Percentiles rank a stretch among this genome's conserved stretches.
These are phyloP conservation scores for Carcharodon carcharias DNA, from an alignment of 2,797 vertebrate species.

Conservation along the genomic window DNA sequence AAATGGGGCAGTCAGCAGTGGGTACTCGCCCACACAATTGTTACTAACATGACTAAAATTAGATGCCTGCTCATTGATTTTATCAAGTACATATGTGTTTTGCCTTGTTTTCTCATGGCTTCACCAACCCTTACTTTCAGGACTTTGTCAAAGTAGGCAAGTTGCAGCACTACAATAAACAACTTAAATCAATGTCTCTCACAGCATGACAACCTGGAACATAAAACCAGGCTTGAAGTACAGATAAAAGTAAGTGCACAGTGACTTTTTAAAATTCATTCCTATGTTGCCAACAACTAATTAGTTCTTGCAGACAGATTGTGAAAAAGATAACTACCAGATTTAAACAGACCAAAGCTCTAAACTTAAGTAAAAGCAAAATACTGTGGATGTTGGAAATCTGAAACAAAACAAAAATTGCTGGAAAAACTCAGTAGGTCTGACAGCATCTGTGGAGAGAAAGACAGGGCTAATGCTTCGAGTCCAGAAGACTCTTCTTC, in stretches of 20 bases:
- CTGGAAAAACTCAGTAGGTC: too few relatives aligned
- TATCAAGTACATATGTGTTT: background rate
- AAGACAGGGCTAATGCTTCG: too few relatives aligned
- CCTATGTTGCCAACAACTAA: background rate
- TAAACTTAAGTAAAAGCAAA: too few relatives aligned
- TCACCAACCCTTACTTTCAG: background rate
- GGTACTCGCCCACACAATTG: background rate
- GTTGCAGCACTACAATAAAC: background rate
- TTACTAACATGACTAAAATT: background rate
- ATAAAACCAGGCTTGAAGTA: background rate
- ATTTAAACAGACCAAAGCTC: background rate
- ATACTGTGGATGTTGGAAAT: too few relatives aligned
- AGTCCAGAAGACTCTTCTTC: too few relatives aligned
- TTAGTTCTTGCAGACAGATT: background rate
- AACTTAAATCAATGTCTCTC: background rate
- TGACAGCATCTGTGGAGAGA: too few relatives aligned
- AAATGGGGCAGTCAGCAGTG: background rate
- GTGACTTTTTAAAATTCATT: background rate
- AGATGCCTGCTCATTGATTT: background rate
- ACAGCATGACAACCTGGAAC: background rate
- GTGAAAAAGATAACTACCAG: background rate
- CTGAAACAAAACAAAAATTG: too few relatives aligned
- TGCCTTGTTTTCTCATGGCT: background rate
- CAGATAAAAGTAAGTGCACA: background rate
- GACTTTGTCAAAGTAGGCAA: background rate